Evolutionary conservation across 2,888 invertebrate genomes (phyloP).

Genomic region (Sympetrum striolatum): DNA sequence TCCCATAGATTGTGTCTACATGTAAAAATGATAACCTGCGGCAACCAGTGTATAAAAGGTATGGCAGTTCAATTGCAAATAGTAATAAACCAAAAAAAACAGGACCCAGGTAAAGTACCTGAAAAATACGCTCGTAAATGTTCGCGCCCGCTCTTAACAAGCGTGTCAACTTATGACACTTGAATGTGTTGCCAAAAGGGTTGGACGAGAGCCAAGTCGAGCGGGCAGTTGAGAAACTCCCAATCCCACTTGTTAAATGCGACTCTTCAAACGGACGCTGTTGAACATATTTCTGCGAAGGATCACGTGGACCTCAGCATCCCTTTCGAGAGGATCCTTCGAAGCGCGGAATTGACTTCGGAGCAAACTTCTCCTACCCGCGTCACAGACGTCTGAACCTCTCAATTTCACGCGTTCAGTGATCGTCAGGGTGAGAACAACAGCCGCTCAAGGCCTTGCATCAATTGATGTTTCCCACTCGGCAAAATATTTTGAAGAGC

Average conservation of each 20-base stretch:
- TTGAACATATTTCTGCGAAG: background rate
- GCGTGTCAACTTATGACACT: background rate
- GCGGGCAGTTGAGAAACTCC: background rate
- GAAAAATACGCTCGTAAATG: background rate
- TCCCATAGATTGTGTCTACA: too few species aligned
- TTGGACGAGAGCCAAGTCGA: background rate
- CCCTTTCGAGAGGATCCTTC: background rate
- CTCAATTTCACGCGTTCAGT: background rate
- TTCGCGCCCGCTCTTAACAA: background rate
- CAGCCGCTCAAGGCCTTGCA: conserved; percentile 3
- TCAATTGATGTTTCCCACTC: conserved; percentile 13
- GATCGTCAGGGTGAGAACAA: background rate
- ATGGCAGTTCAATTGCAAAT: too few species aligned
- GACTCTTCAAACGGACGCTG: background rate
- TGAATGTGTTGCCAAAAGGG: background rate
- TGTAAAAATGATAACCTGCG: too few species aligned
- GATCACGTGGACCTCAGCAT: background rate
- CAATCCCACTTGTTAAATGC: background rate
- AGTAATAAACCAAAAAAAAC: too few species aligned
- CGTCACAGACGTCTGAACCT: background rate
- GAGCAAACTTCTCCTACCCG: background rate
- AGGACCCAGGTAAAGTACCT: background rate
- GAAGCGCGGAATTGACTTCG: background rate
- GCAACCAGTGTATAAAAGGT: too few species aligned
- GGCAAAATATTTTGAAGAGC: background rate